These are phyloP conservation scores for Cydia splendana DNA, from an alignment of 1,140 invertebrate species.

Conservation along the genomic window DNA sequence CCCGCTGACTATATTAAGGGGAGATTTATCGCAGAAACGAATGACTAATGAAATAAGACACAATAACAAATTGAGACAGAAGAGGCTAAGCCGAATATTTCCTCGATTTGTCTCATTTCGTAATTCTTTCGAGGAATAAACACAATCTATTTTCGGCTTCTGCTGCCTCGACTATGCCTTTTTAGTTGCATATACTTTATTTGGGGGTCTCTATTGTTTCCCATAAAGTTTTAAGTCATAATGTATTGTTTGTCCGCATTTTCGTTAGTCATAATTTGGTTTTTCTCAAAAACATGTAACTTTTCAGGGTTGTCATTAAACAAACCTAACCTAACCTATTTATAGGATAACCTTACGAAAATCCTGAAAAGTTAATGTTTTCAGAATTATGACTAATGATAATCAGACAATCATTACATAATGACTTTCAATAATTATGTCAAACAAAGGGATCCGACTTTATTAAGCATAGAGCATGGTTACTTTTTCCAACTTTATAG, in stretches of 20 bases:
- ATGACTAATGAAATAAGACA: conserved; percentile 45
- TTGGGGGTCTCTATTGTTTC: not conserved
- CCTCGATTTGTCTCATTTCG: conserved; percentile 43
- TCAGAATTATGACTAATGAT: too few relatives aligned
- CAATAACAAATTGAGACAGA: conserved; percentile 47
- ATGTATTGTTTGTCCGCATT: too few relatives aligned
- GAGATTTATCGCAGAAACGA: conserved; percentile 23
- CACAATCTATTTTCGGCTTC: conserved; percentile 35
- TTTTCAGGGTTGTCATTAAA: too few relatives aligned
- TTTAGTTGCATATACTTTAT: not conserved
- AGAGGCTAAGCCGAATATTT: conserved; percentile 44
- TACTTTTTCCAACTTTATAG: not conserved
- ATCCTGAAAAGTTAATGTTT: too few relatives aligned
- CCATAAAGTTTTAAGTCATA: too few relatives aligned
- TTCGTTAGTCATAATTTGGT: too few relatives aligned
- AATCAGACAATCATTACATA: too few relatives aligned
- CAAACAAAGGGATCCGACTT: too few relatives aligned
- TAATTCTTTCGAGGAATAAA: conserved; percentile 45
- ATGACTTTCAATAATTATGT: too few relatives aligned
- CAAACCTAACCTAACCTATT: too few relatives aligned
- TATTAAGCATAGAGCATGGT: not conserved
- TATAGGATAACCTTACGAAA: too few relatives aligned
- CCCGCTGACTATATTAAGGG: conserved; percentile 16
- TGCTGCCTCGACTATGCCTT: not conserved
- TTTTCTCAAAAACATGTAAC: too few relatives aligned